Evolutionary conservation across 1,140 invertebrate genomes (phyloP).

Genomic region (Diachasma alloeum): DNA sequence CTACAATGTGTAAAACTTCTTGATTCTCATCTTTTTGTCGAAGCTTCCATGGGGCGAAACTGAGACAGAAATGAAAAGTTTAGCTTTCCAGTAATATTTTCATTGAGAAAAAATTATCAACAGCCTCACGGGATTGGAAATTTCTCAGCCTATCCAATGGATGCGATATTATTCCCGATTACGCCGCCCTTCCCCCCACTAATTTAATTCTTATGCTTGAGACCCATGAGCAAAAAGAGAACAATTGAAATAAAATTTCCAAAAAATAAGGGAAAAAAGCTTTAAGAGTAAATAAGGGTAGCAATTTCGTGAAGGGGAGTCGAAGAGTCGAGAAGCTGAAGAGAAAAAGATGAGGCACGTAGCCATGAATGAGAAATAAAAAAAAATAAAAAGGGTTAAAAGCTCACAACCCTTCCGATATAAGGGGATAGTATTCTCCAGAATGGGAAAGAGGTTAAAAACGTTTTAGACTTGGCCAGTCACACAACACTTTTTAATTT

Average conservation of each 20-base stretch:
- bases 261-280: constrained; percentile 47
- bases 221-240: background rate
- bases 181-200: background rate
- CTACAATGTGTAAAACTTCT: too few relatives aligned
- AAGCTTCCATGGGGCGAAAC: background rate
- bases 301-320: constrained; percentile 54
- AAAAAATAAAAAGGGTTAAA: constrained; percentile 46
- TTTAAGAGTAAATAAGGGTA: constrained; percentile 62
- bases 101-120: too few relatives aligned
- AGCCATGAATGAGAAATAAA: constrained; percentile 28
- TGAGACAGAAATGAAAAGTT: background rate
- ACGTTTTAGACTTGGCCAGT: constrained; percentile 59
- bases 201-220: background rate
- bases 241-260: constrained; percentile 24
- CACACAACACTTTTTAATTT: constrained; percentile 66
- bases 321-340: constrained; percentile 49
- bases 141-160: background rate
- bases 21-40: too few relatives aligned
- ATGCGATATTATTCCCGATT: background rate
- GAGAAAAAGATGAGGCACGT: constrained; percentile 24
- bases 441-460: constrained; percentile 47
- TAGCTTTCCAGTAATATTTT: background rate
- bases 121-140: background rate
- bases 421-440: constrained; percentile 9
- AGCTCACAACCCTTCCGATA: constrained; percentile 24